Base-by-base conservation (phyloP, 2,888 invertebrate species). In the Pollenia labialis region DNA sequence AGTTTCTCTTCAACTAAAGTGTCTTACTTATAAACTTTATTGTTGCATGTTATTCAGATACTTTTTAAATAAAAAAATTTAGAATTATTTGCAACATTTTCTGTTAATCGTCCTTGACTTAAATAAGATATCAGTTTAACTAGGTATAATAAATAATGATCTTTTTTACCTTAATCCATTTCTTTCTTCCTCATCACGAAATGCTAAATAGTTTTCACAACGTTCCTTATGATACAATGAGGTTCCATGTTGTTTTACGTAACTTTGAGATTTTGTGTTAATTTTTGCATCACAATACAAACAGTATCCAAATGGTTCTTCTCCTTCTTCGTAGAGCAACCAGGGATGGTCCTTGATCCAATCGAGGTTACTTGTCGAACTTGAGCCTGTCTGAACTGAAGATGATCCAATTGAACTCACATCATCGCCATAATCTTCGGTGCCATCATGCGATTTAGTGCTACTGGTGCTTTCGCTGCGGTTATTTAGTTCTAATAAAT, bases 221-320 rank as follows among this genome's bases (percentile, higher is more conserved):
- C 92, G 90, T 72, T 92, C 92, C 76, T 90, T 90, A 23, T 92
- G 92, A 46, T 90, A 90, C 0, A 90, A 86, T 16, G 91, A 91
- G 11, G 89, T 16, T 11, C 89, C 89, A 74, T 92, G 92, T 16
- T 90, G 89, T 11, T 89, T 89, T 6, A 90, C 72, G 16, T 84
- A 84, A 62, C 83, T 89, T 1, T 77, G 32, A 2, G 86, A 82
- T 14, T 84, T 88, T 6, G 89, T 90, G 32, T 74, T 88, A 11
- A 91, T 79, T n/a, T 87, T 86, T 2, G 89, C 87, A 42, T 91
- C 91, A 83, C 92, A 92, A 62, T 92, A 92, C 2, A 92, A 85
- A 8, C 92, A 92, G 44, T 89, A 91, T 3, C 90, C 92, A 4
- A 81, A 89, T n/a, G 77, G 77, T 11, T 89, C 90, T 18, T 90